Conservation (phyloP, 2,888 invertebrate genomes). For the Exephanes ischioxanthus region DNA sequence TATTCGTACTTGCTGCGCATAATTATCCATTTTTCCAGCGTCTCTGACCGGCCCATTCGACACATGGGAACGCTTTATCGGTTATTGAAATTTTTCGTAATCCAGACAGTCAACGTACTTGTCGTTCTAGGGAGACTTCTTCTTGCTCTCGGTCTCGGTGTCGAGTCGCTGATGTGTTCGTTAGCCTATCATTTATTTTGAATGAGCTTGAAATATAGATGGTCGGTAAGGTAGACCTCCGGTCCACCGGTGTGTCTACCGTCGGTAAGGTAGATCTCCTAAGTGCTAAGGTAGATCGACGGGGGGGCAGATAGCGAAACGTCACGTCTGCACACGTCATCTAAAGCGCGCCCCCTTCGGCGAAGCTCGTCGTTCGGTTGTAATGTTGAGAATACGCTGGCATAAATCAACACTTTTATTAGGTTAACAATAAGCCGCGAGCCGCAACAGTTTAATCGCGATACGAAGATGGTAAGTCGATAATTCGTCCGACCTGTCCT, state of each 20-base stretch:
- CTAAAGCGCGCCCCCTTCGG: constrained; percentile 71
- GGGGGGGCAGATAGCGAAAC: constrained; percentile 22
- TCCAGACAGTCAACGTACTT: background rate
- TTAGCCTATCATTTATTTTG: background rate
- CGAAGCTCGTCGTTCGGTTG: constrained; percentile 61
- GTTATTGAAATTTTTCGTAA: background rate
- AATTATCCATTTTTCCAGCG: constrained; percentile 52
- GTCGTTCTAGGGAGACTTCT: background rate
- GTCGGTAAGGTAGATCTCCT: background rate
- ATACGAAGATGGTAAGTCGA: constrained; percentile 70
- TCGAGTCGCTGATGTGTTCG: background rate
- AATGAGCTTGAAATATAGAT: background rate
- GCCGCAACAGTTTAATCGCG: constrained; percentile 44
- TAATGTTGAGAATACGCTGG: constrained; percentile 71
- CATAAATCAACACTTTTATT: constrained; percentile 70
- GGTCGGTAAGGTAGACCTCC: background rate
- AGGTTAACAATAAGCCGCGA: constrained; percentile 62
- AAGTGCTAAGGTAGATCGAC: no score
- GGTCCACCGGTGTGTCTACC: no score
- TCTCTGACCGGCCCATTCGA: background rate
- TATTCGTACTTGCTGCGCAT: constrained; percentile 52
- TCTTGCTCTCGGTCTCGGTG: background rate
- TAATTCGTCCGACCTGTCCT: background rate
- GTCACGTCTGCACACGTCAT: constrained; percentile 74
- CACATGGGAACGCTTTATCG: constrained; percentile 20